Conservation (phyloP, 2,113 vertebrate species). For the Oreochromis aureus region DNA sequence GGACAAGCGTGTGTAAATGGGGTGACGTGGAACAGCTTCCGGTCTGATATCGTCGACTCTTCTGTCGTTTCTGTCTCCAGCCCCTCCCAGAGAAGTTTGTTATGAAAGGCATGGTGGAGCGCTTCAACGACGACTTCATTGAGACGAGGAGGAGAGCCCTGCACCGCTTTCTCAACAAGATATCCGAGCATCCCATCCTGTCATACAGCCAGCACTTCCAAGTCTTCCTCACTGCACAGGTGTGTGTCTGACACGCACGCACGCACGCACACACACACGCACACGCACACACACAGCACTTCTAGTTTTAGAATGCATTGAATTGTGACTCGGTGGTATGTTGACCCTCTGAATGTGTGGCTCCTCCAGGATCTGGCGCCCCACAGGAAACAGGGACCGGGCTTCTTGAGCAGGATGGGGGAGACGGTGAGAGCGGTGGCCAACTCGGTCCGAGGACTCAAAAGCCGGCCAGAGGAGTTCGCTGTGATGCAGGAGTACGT, state of each 20-base stretch:
- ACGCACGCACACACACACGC: not conserved
- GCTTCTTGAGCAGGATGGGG: conserved; percentile 87
- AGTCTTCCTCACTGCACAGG: conserved; percentile 88
- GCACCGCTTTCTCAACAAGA: conserved; percentile 86
- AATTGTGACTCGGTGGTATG: not conserved
- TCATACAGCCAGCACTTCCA: conserved; percentile 88
- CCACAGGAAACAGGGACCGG: conserved; percentile 86
- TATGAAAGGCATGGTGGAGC: conserved; percentile 93
- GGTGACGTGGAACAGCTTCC: not conserved
- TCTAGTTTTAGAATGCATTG: not conserved
- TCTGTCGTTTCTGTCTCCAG: conserved; percentile 52
- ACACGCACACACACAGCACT: not conserved
- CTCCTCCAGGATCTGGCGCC: conserved; percentile 80
- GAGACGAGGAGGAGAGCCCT: conserved; percentile 88
- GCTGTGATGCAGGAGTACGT: conserved; percentile 81
- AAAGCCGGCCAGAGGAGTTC: conserved; percentile 84
- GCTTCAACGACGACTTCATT: conserved; percentile 93
- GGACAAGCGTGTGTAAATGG: rapidly evolving
- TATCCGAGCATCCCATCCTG: conserved; percentile 89
- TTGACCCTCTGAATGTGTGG: not conserved
- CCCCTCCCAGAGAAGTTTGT: conserved; percentile 97
- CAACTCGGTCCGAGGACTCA: conserved; percentile 81
- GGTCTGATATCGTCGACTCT: rapidly evolving
- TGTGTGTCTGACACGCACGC: not conserved
- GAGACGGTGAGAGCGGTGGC: conserved; percentile 86